Evolutionary conservation across 2,113 vertebrate genomes (phyloP).

Genomic region (Pandion haliaetus): DNA sequence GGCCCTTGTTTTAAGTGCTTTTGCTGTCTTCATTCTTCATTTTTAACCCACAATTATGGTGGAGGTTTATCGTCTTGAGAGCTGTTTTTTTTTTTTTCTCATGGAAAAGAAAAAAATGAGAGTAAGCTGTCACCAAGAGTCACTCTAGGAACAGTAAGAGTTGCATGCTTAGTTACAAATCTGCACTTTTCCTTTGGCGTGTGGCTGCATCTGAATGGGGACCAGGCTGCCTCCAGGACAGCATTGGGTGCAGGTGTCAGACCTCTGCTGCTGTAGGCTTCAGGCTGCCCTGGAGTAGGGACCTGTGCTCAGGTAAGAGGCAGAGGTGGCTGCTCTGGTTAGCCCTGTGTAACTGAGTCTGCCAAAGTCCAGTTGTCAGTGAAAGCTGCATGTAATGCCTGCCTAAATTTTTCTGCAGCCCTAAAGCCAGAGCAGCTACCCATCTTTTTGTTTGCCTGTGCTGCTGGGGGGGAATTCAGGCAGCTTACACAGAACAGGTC

Average conservation of each 20-base stretch:
- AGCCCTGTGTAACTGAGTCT: not conserved
- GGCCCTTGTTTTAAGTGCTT: not conserved
- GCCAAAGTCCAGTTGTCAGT: not conserved
- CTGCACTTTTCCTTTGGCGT: not conserved
- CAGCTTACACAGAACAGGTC: not conserved
- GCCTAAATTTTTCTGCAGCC: not conserved
- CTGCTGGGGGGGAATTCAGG: not conserved
- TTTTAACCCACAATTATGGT: not conserved
- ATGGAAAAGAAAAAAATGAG: not conserved
- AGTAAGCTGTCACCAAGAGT: not conserved
- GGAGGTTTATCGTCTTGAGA: not conserved
- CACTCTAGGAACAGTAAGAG: not conserved
- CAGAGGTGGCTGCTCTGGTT: not conserved
- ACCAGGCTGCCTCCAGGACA: not conserved
- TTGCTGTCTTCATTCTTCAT: not conserved
- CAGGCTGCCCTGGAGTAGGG: not conserved
- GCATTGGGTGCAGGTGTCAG: not conserved
- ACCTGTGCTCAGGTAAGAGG: not conserved
- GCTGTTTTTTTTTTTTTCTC: not conserved
- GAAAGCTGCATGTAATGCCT: not conserved
- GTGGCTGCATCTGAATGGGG: not conserved
- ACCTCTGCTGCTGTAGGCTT: fast-evolving
- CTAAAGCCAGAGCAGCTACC: not conserved
- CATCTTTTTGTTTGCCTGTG: not conserved
- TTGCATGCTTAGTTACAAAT: not conserved